A percentile compares a stretch with the other conserved stretches of the same genome.
Evolutionary conservation across 2,888 invertebrate species (phyloP).

Genomic region (Campoletis raptor): DNA sequence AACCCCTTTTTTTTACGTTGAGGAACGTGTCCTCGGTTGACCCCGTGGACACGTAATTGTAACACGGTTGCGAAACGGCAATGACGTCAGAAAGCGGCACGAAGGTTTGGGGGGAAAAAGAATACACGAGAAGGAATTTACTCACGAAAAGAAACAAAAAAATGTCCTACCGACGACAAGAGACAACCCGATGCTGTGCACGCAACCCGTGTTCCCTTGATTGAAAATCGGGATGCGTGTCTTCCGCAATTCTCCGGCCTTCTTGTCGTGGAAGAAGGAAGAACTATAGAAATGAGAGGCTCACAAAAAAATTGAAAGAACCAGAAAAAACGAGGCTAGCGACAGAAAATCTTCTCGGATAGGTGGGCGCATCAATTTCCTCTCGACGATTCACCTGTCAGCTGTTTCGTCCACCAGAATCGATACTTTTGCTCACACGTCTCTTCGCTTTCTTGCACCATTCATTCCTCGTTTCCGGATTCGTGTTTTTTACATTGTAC

Average conservation of each 20-base stretch:
- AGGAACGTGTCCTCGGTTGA: conserved; percentile 45
- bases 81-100: conserved; percentile 30
- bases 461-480: conserved; percentile 17
- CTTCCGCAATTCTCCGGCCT: conserved; percentile 48
- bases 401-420: conserved; percentile 48
- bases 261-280: conserved; percentile 20
- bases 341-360: conserved; percentile 4
- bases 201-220: conserved; percentile 30
- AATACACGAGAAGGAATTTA: conserved; percentile 36
- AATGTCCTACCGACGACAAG: conserved; percentile 7
- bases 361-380: conserved; percentile 53
- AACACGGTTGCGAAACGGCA: conserved; percentile 38
- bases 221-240: conserved; percentile 43
- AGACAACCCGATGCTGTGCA: conserved; percentile 12
- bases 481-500: not conserved
- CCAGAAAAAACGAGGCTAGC: not conserved
- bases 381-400: conserved; percentile 60
- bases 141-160: conserved; percentile 32
- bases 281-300: conserved; percentile 11
- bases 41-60: conserved; percentile 36
- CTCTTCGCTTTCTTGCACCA: conserved; percentile 31
- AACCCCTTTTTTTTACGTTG: not conserved
- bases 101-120: not conserved
- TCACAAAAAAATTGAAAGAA: conserved; percentile 12
- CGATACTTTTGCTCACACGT: conserved; percentile 33